Percentiles rank a stretch among this genome's conserved stretches.
Evolutionary conservation across 1,140 invertebrate species (phyloP).

Genomic region (Euglossa dilemma): DNA sequence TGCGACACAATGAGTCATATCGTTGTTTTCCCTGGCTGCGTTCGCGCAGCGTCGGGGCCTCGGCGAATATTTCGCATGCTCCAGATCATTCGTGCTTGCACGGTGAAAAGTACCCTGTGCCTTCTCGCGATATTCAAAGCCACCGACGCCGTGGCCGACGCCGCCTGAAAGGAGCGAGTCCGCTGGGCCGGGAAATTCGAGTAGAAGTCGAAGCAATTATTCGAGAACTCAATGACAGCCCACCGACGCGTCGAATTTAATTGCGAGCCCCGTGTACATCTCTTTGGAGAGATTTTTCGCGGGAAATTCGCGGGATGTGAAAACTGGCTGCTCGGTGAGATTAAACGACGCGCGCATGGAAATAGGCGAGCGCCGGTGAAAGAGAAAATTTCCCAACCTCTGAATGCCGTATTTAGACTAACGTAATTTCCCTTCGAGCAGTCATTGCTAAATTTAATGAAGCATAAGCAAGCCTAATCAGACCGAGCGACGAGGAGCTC

Average conservation of each 20-base stretch:
- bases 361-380: not conserved
- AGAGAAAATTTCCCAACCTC: not conserved
- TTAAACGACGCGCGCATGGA: not conserved
- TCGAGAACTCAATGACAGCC: not conserved
- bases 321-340: not conserved
- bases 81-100: not conserved
- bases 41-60: not conserved
- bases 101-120: not conserved
- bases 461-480: slow-evolving; percentile 51
- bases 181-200: too few species aligned
- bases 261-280: not conserved
- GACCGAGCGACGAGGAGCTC: slow-evolving; percentile 23
- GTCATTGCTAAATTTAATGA: slow-evolving; percentile 51
- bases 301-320: not conserved
- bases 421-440: slow-evolving; percentile 27
- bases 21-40: not conserved
- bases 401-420: not conserved
- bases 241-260: not conserved
- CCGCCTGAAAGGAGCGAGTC: too few species aligned
- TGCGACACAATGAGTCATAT: not conserved
- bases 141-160: too few species aligned
- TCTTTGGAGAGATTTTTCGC: too few species aligned
- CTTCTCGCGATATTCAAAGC: not conserved
- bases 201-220: not conserved
- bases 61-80: not conserved